Percentiles rank a stretch among this genome's conserved stretches.
phyloP scores from a whole-genome alignment of 2,888 invertebrate genomes.

The Oscheius myriophilus region DNA sequence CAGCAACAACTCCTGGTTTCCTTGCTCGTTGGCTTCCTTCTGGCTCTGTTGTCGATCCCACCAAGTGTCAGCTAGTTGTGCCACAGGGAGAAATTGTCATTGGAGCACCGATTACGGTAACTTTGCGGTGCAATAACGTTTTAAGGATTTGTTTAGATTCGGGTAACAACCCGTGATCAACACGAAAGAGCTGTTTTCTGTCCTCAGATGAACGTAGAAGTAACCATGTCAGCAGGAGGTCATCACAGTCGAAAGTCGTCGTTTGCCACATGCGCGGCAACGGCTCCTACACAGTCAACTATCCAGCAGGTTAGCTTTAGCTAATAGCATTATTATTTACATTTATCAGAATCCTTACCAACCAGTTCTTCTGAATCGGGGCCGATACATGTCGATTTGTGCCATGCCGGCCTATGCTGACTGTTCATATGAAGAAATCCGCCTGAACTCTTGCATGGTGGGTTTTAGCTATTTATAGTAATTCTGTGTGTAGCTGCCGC shows the following conservation, averaged over 20 bases:
- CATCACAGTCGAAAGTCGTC: slow-evolving; percentile 17
- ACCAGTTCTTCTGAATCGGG: slow-evolving; percentile 65
- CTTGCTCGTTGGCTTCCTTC: slow-evolving; percentile 85
- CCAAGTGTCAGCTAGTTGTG: slow-evolving; percentile 77
- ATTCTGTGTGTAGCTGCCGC: no score
- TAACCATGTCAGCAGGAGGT: slow-evolving; percentile 20
- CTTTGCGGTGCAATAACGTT: no score
- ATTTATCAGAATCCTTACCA: slow-evolving; percentile 56
- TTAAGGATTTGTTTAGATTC: slow-evolving; percentile 26
- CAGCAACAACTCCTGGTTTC: slow-evolving; percentile 87
- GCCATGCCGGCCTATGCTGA: slow-evolving; percentile 85
- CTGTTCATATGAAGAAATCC: slow-evolving; percentile 92
- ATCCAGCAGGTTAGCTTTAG: not conserved
- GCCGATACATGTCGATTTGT: slow-evolving; percentile 86
- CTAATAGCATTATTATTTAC: not conserved
- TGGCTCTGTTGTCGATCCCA: slow-evolving; percentile 51
- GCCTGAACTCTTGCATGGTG: slow-evolving; percentile 27
- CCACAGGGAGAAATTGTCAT: slow-evolving; percentile 54
- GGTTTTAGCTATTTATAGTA: slow-evolving; percentile 43
- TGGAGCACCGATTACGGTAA: slow-evolving; percentile 50
- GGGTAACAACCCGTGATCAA: slow-evolving; percentile 35
- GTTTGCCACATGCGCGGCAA: not conserved
- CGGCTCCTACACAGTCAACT: slow-evolving; percentile 5
- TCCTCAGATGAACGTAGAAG: slow-evolving; percentile 45
- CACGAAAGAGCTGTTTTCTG: slow-evolving; percentile 46